Conservation (phyloP, 2,113 vertebrate genomes). For the Peromyscus maniculatus region DNA sequence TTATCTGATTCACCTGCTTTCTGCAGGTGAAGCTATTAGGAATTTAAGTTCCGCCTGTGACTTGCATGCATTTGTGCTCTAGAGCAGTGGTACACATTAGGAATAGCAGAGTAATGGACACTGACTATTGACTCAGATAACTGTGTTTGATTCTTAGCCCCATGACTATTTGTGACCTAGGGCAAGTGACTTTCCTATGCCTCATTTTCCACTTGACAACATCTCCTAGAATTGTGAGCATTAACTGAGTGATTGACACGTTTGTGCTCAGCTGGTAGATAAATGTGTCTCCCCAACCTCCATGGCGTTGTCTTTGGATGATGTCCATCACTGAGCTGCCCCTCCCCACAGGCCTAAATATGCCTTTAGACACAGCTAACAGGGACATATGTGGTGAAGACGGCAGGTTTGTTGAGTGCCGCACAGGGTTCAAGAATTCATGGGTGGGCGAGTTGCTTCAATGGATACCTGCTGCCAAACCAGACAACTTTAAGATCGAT, state of each 20-base stretch:
- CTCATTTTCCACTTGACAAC: constrained; percentile 21
- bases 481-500: not conserved
- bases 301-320: not conserved
- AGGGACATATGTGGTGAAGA: not conserved
- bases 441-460: not conserved
- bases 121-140: not conserved
- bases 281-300: not conserved
- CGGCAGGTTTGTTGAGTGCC: not conserved
- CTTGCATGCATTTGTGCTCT: not conserved
- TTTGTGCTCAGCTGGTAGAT: not conserved
- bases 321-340: not conserved
- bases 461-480: not conserved
- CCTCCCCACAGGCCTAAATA: not conserved
- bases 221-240: not conserved
- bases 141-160: not conserved
- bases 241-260: not conserved
- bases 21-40: not conserved
- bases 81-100: not conserved
- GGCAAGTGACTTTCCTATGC: not conserved
- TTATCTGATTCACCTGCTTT: constrained; percentile 16
- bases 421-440: not conserved
- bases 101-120: not conserved
- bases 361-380: not conserved
- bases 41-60: not conserved
- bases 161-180: not conserved